Percentiles rank a stretch among this genome's conserved stretches.
These are phyloP conservation scores for Andrena bicolor DNA, from an alignment of 2,888 invertebrate species.

Conservation along the genomic window DNA sequence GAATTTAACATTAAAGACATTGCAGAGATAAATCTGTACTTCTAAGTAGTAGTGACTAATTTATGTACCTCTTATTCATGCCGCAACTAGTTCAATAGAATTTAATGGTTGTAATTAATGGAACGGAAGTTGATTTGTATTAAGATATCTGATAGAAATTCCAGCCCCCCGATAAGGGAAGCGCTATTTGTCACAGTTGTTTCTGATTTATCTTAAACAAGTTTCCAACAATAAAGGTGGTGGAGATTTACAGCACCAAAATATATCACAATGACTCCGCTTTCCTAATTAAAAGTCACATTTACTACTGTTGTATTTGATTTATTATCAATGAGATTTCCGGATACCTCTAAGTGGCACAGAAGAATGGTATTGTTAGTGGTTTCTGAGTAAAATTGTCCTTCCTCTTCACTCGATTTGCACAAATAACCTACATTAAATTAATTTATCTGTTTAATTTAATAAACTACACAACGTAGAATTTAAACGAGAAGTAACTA, in stretches of 20 bases:
- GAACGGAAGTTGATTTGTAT: conserved; percentile 6
- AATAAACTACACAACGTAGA: too few relatives aligned
- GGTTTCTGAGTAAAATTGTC: not conserved
- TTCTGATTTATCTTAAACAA: conserved; percentile 4
- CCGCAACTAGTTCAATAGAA: not conserved
- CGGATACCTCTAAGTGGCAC: not conserved
- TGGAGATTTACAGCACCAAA: conserved; percentile 14
- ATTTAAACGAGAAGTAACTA: too few relatives aligned
- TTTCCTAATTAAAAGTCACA: not conserved
- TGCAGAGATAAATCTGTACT: too few relatives aligned
- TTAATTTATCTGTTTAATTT: too few relatives aligned
- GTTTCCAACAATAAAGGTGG: not conserved
- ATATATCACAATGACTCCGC: conserved; percentile 13
- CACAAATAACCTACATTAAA: too few relatives aligned
- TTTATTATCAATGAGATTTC: not conserved
- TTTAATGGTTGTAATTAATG: conserved; percentile 1
- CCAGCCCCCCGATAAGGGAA: not conserved
- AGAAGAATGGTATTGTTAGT: not conserved
- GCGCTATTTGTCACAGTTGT: conserved; percentile 18
- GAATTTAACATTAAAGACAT: too few relatives aligned
- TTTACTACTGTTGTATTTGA: not conserved
- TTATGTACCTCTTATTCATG: not conserved
- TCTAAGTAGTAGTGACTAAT: too few relatives aligned
- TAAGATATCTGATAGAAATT: not conserved
- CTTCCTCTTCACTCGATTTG: not conserved